Base-by-base conservation (phyloP, 2,888 invertebrate genomes). In the Noctua janthe region DNA sequence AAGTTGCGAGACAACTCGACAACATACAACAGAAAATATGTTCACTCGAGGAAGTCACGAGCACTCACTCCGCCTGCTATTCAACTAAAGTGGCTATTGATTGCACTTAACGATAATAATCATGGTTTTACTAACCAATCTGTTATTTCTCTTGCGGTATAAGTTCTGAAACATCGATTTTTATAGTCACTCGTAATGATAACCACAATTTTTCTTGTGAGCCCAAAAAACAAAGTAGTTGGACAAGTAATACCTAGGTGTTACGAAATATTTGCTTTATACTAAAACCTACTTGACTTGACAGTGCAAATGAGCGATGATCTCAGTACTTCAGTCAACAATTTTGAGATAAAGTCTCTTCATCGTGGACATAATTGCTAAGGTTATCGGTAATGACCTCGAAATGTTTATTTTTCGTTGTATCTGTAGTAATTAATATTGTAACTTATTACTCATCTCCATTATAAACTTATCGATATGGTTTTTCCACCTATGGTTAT, bases 11-110 rank as follows among this genome's bases (percentile, higher is more conserved):
- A 93, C 96, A 88, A 92, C 91, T 92, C 86, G 88, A 87, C 91
- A 85, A 83, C 80, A 81, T 59, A 86, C 81, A 73, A 90, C 90
- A 87, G 94, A 95, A 95, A 95, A 95, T 94, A 86, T 88, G 79
- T 85, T 78, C 86, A 79, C 74, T 86, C 89, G 89, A 94, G 95
- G 96, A 95, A 96, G 96, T 96, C 96, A 96, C 96, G 96, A 95
- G 91, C 90, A 87, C 87, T 91, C 90, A 91, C 91, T 80, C 66
- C 82, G 85, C 77, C 78, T 86, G 90, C 91, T 90, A 92, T 92
- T 92, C 90, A 90, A 92, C 90, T 91, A 90, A 92, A 94, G 91
- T 92, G 91, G 88, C 91, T 91, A 94, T 94, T 93, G 93, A 94
- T 93, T 94, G 91, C 90, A 90, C 86, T 89, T 90, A 89, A 91